phyloP scores from a whole-genome alignment of 2,113 vertebrate species.

The Percopsis transmontana region DNA sequence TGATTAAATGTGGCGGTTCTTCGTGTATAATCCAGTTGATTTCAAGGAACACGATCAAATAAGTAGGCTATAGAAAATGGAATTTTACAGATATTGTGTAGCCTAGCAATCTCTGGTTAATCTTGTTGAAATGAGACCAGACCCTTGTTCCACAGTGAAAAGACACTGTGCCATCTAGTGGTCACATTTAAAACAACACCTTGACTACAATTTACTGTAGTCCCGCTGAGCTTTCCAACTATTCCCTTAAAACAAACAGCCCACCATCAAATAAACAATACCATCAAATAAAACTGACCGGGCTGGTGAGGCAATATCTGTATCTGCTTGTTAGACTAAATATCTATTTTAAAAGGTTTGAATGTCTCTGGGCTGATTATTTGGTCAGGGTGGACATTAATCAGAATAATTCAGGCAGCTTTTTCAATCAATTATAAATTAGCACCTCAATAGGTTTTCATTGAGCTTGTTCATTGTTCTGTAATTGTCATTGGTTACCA shows the following conservation, averaged over 20 bases:
- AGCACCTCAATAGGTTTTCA: neutral
- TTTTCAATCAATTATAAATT: neutral
- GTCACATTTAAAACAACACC: conserved; percentile 24
- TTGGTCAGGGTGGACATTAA: neutral
- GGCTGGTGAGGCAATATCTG: conserved; percentile 23
- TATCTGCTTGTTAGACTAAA: conserved; percentile 4
- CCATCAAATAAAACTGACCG: conserved; percentile 24
- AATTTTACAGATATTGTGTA: too few species aligned
- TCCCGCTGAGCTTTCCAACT: conserved; percentile 42
- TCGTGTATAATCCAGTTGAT: too few species aligned
- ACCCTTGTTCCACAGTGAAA: conserved; percentile 45
- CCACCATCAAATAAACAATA: conserved; percentile 25
- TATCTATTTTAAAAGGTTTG: conserved; percentile 23
- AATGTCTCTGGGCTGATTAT: neutral
- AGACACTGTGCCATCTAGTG: conserved; percentile 75
- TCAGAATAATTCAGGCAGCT: neutral
- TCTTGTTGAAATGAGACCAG: too few species aligned
- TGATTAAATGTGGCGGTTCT: too few species aligned
- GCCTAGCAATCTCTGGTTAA: too few species aligned
- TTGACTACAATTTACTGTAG: conserved; percentile 3
- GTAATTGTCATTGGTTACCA: conserved; percentile 1
- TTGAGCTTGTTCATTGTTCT: conserved; percentile 3
- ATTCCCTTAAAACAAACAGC: conserved; percentile 43
- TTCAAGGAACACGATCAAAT: too few species aligned
- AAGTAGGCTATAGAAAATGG: too few species aligned